phyloP scores from a whole-genome alignment of 1,140 invertebrate species.

The Procambarus clarkii region DNA sequence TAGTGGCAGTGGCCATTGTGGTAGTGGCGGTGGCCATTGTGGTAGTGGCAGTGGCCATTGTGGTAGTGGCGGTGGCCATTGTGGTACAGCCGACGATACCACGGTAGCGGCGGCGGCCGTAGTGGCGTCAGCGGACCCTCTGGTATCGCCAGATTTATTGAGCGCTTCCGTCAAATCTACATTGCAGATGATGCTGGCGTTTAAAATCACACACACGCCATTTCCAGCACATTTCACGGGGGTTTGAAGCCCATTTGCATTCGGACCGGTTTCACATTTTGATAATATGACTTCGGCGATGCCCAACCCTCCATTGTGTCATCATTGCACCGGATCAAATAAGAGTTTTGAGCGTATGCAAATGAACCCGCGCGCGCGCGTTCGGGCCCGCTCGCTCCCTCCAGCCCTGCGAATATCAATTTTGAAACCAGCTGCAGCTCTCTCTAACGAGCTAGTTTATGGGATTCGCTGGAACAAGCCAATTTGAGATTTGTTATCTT shows the following conservation, averaged over 20 bases:
- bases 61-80: not conserved
- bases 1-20: not conserved
- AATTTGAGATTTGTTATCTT: not conserved
- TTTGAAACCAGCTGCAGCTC: not conserved
- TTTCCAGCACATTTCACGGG: slow-evolving; percentile 31
- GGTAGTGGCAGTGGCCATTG: not conserved
- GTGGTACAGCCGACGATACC: no score
- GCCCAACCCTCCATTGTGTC: slow-evolving; percentile 25
- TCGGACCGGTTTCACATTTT: slow-evolving; percentile 31
- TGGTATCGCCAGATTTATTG: slow-evolving; percentile 35
- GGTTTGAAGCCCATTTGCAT: slow-evolving; percentile 34
- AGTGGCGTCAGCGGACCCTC: not conserved
- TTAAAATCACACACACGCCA: slow-evolving; percentile 51
- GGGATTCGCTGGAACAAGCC: not conserved
- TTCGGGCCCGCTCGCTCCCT: not conserved
- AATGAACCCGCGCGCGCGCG: not conserved
- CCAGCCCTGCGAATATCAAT: not conserved
- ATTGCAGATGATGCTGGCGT: slow-evolving; percentile 41
- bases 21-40: not conserved
- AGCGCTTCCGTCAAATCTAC: slow-evolving; percentile 41
- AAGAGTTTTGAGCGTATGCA: slow-evolving; percentile 31
- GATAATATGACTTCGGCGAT: slow-evolving; percentile 42
- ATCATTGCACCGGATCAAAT: slow-evolving; percentile 32
- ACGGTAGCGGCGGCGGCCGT: not conserved
- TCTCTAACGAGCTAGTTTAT: not conserved